Evolutionary conservation across 2,797 vertebrate genomes (phyloP).

Genomic region (Enteromius argenteus): DNA sequence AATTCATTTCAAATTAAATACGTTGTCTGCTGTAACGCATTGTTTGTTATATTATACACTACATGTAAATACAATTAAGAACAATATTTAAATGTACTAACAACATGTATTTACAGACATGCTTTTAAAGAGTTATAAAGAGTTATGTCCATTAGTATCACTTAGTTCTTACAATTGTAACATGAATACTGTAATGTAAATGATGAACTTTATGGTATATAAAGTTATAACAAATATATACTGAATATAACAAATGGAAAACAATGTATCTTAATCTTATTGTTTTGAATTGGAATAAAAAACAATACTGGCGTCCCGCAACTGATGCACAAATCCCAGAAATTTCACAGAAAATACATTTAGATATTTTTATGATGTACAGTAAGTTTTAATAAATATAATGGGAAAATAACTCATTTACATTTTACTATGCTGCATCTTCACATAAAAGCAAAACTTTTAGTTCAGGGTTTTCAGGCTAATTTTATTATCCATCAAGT

Average conservation of each 20-base stretch:
- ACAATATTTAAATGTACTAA: background rate
- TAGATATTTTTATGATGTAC: background rate
- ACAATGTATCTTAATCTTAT: background rate
- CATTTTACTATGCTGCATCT: background rate
- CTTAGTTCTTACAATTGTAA: background rate
- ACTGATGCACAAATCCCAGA: background rate
- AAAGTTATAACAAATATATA: no score
- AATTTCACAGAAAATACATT: background rate
- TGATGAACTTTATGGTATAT: background rate
- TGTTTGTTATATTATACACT: background rate
- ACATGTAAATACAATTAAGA: background rate
- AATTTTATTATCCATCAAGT: background rate
- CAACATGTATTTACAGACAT: background rate
- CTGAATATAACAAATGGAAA: background rate
- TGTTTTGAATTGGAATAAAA: background rate
- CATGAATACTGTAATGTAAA: background rate
- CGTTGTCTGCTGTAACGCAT: background rate
- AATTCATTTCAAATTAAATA: slow-evolving; percentile 1
- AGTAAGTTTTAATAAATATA: background rate
- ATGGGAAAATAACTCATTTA: background rate
- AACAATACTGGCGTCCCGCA: background rate
- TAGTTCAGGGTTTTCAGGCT: background rate
- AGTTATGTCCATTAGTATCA: background rate
- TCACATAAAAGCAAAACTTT: background rate
- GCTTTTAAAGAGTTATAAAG: background rate